A percentile compares a stretch with the other conserved stretches of the same genome.
phyloP scores from a whole-genome alignment of 2,888 invertebrate genomes.

The Mongoloraphidia duomilia region DNA sequence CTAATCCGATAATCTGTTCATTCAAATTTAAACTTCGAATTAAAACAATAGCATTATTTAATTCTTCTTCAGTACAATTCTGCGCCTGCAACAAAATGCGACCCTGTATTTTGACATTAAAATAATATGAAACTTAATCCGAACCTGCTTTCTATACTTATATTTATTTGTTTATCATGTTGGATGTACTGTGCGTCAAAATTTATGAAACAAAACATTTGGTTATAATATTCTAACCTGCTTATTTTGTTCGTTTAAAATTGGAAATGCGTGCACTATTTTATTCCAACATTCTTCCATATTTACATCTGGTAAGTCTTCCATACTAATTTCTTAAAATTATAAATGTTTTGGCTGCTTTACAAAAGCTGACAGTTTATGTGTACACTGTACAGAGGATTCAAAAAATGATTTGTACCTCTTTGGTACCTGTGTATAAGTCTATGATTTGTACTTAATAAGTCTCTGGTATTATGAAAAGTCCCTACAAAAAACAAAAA shows the following conservation, averaged over 20 bases:
- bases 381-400: too few relatives aligned
- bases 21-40: conserved; percentile 24
- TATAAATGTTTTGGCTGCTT: background rate
- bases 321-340: background rate
- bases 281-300: conserved; percentile 15
- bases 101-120: background rate
- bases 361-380: too few relatives aligned
- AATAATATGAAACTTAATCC: background rate
- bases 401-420: too few relatives aligned
- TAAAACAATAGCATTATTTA: conserved; percentile 22
- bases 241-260: conserved; percentile 18
- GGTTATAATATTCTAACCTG: too few relatives aligned
- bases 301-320: background rate
- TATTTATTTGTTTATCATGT: too few relatives aligned
- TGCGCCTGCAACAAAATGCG: conserved; percentile 12
- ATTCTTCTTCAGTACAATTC: conserved; percentile 25
- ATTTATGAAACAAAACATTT: too few relatives aligned
- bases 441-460: too few relatives aligned
- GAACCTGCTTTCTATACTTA: background rate
- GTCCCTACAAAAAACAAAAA: too few relatives aligned
- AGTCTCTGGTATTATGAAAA: too few relatives aligned
- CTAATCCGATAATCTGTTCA: conserved; percentile 26
- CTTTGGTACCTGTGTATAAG: too few relatives aligned
- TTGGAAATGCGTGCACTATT: conserved; percentile 22
- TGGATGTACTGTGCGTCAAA: too few relatives aligned